A percentile compares a stretch with the other conserved stretches of the same genome.
Conservation (phyloP, 2,113 vertebrate genomes). For the Mirza zaza region DNA sequence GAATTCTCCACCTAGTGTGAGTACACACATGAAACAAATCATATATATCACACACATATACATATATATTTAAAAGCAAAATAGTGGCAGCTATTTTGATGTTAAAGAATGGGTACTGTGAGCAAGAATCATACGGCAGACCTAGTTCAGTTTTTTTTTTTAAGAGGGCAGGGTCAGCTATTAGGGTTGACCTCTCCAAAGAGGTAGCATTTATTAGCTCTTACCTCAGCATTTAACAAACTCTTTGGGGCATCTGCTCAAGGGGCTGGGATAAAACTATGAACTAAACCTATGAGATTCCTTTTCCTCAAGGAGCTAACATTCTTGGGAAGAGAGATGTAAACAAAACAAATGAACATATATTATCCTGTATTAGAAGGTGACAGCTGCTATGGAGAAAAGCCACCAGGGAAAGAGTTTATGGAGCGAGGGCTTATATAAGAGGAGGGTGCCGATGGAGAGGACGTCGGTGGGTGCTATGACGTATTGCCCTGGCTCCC, state of each 20-base stretch:
- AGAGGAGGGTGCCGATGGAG: neutral
- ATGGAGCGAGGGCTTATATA: neutral
- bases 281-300: neutral
- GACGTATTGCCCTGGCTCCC: neutral
- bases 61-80: neutral
- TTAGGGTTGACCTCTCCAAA: neutral
- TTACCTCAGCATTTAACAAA: neutral
- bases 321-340: neutral
- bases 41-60: neutral
- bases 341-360: neutral
- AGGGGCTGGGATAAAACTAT: neutral
- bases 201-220: neutral
- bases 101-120: neutral
- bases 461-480: accelerated
- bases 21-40: neutral
- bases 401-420: too few relatives aligned
- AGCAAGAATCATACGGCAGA: neutral
- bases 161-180: neutral
- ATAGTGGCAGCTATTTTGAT: neutral
- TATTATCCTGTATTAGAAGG: neutral
- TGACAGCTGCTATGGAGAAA: neutral
- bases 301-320: neutral
- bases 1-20: neutral
- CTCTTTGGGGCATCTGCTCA: neutral
- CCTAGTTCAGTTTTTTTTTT: neutral